Percentiles rank a stretch among this genome's conserved stretches.
phyloP scores from a whole-genome alignment of 2,113 vertebrate genomes.

The Noctilio leporinus region DNA sequence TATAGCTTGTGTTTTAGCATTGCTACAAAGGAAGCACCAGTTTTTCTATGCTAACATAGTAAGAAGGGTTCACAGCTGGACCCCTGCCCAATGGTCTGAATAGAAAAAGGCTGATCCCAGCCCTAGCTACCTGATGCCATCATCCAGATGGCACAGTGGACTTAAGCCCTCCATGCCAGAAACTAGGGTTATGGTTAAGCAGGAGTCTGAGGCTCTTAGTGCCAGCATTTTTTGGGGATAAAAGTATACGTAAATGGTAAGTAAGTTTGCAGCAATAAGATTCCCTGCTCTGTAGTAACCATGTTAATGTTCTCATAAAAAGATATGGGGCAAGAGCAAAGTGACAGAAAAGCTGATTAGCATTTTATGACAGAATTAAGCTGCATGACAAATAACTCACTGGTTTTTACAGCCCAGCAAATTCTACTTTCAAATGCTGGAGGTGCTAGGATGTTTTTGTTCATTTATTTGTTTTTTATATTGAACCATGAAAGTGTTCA shows the following conservation, averaged over 20 bases:
- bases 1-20: background rate
- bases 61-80: background rate
- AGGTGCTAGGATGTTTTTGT: conserved; percentile 64
- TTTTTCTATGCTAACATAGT: background rate
- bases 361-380: conserved; percentile 83
- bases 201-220: conserved; percentile 22
- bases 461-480: conserved; percentile 38
- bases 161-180: background rate
- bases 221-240: conserved; percentile 24
- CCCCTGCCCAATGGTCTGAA: background rate
- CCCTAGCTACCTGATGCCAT: background rate
- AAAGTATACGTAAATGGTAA: conserved; percentile 75
- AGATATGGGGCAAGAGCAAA: conserved; percentile 78
- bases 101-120: background rate
- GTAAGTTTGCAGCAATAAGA: conserved; percentile 80
- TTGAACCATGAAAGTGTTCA: conserved; percentile 50
- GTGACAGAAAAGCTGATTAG: conserved; percentile 82
- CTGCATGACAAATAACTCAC: conserved; percentile 79
- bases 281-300: conserved; percentile 79
- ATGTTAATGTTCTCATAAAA: conserved; percentile 84
- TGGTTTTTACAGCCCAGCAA: conserved; percentile 76
- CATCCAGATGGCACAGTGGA: background rate
- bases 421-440: conserved; percentile 65
- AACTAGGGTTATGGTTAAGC: conserved; percentile 26
- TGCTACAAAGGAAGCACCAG: background rate